phyloP scores from a whole-genome alignment of 2,113 vertebrate genomes.

The Hippolais icterina region DNA sequence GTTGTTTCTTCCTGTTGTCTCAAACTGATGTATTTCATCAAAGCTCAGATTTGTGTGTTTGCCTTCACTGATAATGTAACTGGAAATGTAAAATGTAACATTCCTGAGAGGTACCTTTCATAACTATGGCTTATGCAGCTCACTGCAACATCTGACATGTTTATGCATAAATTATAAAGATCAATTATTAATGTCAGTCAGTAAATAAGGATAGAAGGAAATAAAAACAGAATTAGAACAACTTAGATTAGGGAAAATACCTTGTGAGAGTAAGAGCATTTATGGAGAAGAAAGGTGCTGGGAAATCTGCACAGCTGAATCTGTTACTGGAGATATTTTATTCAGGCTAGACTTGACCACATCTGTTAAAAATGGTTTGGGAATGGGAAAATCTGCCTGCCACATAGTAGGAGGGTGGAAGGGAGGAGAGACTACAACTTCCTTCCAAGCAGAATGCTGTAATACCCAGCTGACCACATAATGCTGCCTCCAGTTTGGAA shows the following conservation, averaged over 20 bases:
- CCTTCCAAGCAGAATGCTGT: slow-evolving; percentile 33
- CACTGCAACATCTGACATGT: background rate
- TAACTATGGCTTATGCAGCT: background rate
- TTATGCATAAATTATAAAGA: background rate
- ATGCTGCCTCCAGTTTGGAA: slow-evolving; percentile 19
- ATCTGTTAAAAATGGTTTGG: slow-evolving; percentile 39
- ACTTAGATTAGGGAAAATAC: background rate
- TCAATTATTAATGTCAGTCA: background rate
- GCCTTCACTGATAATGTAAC: background rate
- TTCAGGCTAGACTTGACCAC: slow-evolving; percentile 42
- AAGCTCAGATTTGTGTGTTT: background rate
- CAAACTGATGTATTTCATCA: background rate
- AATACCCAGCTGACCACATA: slow-evolving; percentile 31
- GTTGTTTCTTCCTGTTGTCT: background rate
- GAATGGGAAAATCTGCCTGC: slow-evolving; percentile 11
- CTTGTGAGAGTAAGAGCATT: background rate
- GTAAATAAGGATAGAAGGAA: background rate
- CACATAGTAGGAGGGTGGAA: slow-evolving; percentile 24
- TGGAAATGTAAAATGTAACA: background rate
- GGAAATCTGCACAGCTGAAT: background rate
- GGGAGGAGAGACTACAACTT: slow-evolving; percentile 44
- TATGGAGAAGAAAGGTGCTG: background rate
- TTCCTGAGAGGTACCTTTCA: background rate
- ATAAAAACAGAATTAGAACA: background rate
- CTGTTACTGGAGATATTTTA: slow-evolving; percentile 6